These are phyloP conservation scores for Agrenia bidenticulata DNA, from an alignment of 2,888 invertebrate species.

Conservation along the genomic window DNA sequence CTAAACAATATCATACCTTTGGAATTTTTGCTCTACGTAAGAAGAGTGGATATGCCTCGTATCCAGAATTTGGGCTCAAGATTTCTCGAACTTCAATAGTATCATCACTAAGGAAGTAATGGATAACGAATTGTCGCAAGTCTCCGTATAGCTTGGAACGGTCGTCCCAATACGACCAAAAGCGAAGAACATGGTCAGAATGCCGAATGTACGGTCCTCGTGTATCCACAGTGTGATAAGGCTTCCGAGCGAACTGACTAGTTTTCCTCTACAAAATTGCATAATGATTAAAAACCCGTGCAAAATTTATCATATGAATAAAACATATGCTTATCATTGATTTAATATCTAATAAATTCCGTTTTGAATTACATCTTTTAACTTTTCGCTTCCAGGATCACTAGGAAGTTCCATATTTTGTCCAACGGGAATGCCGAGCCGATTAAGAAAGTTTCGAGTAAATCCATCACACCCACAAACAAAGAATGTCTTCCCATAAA, in stretches of 20 bases:
- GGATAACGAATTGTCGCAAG: constrained; percentile 74
- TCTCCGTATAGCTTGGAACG: constrained; percentile 73
- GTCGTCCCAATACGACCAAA: constrained; percentile 89
- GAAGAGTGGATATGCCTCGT: constrained; percentile 71
- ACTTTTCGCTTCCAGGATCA: constrained; percentile 56
- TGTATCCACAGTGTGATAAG: constrained; percentile 64
- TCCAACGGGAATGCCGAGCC: constrained; percentile 79
- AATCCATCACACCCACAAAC: constrained; percentile 84
- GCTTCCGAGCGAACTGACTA: constrained; percentile 55
- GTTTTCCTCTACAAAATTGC: constrained; percentile 26
- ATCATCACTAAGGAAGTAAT: constrained; percentile 83
- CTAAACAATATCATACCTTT: constrained; percentile 63
- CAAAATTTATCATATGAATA: neutral
- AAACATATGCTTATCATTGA: no score
- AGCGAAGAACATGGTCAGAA: constrained; percentile 71
- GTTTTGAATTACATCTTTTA: constrained; percentile 54
- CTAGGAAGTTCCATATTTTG: constrained; percentile 65
- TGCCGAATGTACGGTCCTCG: constrained; percentile 79
- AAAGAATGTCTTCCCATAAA: constrained; percentile 78
- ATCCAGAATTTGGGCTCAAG: constrained; percentile 68
- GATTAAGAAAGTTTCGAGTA: constrained; percentile 69
- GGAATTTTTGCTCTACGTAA: constrained; percentile 74
- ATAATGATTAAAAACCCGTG: neutral
- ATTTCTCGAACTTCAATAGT: constrained; percentile 84
- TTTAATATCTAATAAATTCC: no score